Percentiles rank a stretch among this genome's conserved stretches.
phyloP scores from a whole-genome alignment of 1,140 invertebrate species.

The Pogonus chalceus region DNA sequence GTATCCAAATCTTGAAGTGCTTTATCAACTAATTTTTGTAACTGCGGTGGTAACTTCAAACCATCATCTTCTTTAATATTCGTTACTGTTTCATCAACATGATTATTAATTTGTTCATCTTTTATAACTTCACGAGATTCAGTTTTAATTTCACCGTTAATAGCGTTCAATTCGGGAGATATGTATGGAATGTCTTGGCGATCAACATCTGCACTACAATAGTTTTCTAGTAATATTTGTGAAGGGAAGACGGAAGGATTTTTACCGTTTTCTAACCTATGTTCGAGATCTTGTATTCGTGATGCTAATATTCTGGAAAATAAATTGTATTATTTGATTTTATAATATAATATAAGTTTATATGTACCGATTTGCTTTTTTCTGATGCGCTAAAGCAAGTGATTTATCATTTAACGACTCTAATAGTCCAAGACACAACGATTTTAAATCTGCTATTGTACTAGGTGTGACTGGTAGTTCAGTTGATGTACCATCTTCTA shows the following conservation, averaged over 20 bases:
- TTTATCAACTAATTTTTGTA: slow-evolving; percentile 8
- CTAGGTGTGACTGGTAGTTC: slow-evolving; percentile 57
- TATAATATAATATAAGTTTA: not conserved
- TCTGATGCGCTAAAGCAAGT: slow-evolving; percentile 68
- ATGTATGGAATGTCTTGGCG: not conserved
- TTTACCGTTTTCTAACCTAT: slow-evolving; percentile 32
- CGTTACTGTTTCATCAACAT: not conserved
- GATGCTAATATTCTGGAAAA: slow-evolving; percentile 43
- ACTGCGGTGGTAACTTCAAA: slow-evolving; percentile 2
- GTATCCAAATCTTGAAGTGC: not conserved
- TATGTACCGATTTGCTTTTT: slow-evolving; percentile 65
- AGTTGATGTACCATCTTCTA: slow-evolving; percentile 49
- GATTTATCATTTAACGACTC: slow-evolving; percentile 80
- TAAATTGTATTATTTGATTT: too few species aligned
- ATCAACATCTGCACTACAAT: slow-evolving; percentile 41
- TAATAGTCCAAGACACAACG: slow-evolving; percentile 62
- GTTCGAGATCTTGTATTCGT: slow-evolving; percentile 47
- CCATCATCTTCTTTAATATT: not conserved
- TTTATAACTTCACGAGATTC: not conserved
- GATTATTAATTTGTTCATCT: not conserved
- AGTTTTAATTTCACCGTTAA: not conserved
- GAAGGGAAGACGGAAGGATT: slow-evolving; percentile 35
- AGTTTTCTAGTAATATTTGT: slow-evolving; percentile 43
- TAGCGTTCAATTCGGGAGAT: not conserved
- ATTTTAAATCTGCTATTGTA: slow-evolving; percentile 61